phyloP scores from a whole-genome alignment of 2,888 invertebrate genomes.

The Argyresthia albistria region DNA sequence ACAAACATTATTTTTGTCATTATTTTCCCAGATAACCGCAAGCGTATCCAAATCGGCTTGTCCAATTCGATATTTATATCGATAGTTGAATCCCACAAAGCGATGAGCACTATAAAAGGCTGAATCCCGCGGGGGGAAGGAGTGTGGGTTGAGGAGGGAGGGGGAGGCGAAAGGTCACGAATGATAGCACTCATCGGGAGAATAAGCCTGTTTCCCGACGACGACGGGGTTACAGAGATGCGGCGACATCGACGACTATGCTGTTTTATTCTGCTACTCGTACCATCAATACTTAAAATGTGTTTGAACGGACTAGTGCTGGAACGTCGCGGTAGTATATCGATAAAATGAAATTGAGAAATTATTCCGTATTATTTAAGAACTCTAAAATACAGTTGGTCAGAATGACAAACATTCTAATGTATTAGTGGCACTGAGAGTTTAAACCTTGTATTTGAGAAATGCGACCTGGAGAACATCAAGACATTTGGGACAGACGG shows the following conservation, averaged over 20 bases:
- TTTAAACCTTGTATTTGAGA: too few species aligned
- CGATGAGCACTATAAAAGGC: constrained; percentile 57
- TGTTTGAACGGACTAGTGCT: constrained; percentile 36
- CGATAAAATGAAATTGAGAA: too few species aligned
- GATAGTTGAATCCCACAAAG: constrained; percentile 35
- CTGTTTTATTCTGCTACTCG: constrained; percentile 60
- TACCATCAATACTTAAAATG: constrained; percentile 67
- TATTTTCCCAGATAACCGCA: neutral
- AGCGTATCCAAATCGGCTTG: constrained; percentile 30
- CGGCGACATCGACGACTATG: constrained; percentile 49
- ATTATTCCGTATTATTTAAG: too few species aligned
- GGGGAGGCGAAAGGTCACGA: constrained; percentile 47
- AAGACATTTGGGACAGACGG: too few species aligned
- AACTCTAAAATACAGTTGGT: too few species aligned
- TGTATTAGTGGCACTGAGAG: too few species aligned
- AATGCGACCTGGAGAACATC: too few species aligned
- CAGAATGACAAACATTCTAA: too few species aligned
- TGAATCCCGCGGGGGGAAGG: constrained; percentile 48
- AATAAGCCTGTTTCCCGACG: constrained; percentile 71
- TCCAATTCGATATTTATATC: constrained; percentile 67
- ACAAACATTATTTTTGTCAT: neutral
- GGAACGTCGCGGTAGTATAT: neutral
- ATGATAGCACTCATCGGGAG: constrained; percentile 63
- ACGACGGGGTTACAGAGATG: constrained; percentile 60
- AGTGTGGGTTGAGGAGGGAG: constrained; percentile 14